Base-by-base conservation (phyloP, 2,113 vertebrate species). In the Notarius quadriscutis region DNA sequence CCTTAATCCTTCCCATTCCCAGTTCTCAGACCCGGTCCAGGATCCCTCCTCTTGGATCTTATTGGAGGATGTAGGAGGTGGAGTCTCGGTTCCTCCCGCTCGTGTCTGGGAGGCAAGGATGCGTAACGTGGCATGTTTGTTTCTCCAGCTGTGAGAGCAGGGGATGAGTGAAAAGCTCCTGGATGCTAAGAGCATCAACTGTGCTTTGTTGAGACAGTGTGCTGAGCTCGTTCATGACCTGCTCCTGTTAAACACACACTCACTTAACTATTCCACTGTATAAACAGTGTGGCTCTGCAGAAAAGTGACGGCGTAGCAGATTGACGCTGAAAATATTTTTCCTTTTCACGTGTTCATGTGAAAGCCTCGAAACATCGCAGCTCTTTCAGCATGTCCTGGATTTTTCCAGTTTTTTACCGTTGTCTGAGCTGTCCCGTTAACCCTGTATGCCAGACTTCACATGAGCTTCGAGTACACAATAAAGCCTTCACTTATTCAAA, bases 41-140 rank as follows among this genome's bases (percentile, higher is more conserved):
- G 84, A 84, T 88, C 27, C 83, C 75, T 69, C 50, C 84, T 72
- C 85, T 80, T 57, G 57, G 11, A 22, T 87, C 85, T 91, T 9
- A 92, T 93, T 94, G 93, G 94, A 85, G 20, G 55, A 87, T 27
- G 9, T 63, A 79, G 55, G 81, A 90, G 91, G 88, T 85, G 89
- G 14, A 30, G 63, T 87, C 69, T 50, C 60, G 30, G 34, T 53
- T 1, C 91, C 87, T 92, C 92, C 93, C 91, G 90, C 41, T 80
- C 82, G 84, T 86, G 83, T 79, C 89, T 84, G 88, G 53, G 75
- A 72, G 84, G 80, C 75, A 51, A 53, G 20, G 12, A 30, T 81
- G 67, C 84, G 81, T 58, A 72, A 84, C 78, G 75, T 75, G 89
- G 20, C 82, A 18, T 4, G 41, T 41, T 41, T 83, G 88, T 81